These are phyloP conservation scores for Orycteropus afer DNA, from an alignment of 2,113 vertebrate genomes.

Conservation along the genomic window DNA sequence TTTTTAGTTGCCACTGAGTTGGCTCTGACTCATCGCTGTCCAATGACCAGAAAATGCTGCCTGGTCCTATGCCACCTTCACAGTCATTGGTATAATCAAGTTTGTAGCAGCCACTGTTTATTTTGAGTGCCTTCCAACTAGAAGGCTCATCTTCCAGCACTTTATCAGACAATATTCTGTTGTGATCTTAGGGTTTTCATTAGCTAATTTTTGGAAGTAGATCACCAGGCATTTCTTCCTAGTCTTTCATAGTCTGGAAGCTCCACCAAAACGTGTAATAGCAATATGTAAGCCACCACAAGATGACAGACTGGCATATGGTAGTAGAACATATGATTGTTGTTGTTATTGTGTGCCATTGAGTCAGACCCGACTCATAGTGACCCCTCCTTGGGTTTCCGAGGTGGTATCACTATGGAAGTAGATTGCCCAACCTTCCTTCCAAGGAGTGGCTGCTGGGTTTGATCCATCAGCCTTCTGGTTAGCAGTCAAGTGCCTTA, in stretches of 20 bases:
- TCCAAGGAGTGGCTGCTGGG: no score
- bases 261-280: neutral
- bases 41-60: neutral
- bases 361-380: no score
- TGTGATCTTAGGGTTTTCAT: neutral
- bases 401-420: no score
- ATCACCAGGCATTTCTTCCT: no score
- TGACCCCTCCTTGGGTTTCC: no score
- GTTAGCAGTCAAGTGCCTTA: no score
- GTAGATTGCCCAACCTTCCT: no score
- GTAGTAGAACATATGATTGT: no score
- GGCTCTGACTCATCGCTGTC: neutral
- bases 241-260: no score
- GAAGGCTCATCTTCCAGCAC: neutral
- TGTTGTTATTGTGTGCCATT: no score
- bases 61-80: neutral
- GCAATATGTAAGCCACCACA: neutral
- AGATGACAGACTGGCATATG: neutral
- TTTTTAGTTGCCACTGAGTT: neutral
- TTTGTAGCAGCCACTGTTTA: neutral
- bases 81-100: neutral
- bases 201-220: neutral
- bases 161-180: neutral
- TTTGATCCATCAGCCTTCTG: no score
- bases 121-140: neutral